A percentile compares a stretch with the other conserved stretches of the same genome.
These are phyloP conservation scores for Hoplodrina blanda DNA, from an alignment of 2,888 invertebrate genomes.

Conservation along the genomic window DNA sequence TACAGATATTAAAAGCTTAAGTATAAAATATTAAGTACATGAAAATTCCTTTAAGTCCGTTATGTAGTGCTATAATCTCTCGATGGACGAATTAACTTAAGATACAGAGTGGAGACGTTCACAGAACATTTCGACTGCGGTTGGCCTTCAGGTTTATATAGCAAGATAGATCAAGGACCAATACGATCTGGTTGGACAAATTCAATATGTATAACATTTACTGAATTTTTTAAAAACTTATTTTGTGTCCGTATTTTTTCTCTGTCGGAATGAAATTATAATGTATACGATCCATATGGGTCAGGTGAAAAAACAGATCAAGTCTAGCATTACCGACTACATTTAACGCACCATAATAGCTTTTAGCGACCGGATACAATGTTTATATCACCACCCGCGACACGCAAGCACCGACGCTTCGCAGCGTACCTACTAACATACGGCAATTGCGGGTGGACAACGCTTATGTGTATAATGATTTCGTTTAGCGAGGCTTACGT, in stretches of 20 bases:
- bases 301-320: constrained; percentile 45
- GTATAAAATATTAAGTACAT: constrained; percentile 87
- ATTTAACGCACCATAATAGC: constrained; percentile 48
- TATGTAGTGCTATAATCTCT: constrained; percentile 80
- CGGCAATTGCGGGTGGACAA: constrained; percentile 7
- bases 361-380: constrained; percentile 37
- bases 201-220: constrained; percentile 36
- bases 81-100: constrained; percentile 81
- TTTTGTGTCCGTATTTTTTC: constrained; percentile 12
- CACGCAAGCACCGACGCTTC: constrained; percentile 20
- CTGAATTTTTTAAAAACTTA: constrained; percentile 5
- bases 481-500: background rate
- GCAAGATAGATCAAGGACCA: constrained; percentile 19
- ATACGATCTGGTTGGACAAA: constrained; percentile 18
- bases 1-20: constrained; percentile 77
- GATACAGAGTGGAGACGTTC: constrained; percentile 56
- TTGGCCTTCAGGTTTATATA: constrained; percentile 24
- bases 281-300: constrained; percentile 31
- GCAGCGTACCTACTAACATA: constrained; percentile 13
- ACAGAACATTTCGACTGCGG: constrained; percentile 56
- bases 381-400: constrained; percentile 4
- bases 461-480: constrained; percentile 6
- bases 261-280: constrained; percentile 25
- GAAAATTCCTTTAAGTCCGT: constrained; percentile 81
- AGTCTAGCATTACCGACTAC: constrained; percentile 30